Percentiles rank a stretch among this genome's conserved stretches.
Evolutionary conservation across 2,113 vertebrate genomes (phyloP).

Genomic region (Cyprinodon tularosa): DNA sequence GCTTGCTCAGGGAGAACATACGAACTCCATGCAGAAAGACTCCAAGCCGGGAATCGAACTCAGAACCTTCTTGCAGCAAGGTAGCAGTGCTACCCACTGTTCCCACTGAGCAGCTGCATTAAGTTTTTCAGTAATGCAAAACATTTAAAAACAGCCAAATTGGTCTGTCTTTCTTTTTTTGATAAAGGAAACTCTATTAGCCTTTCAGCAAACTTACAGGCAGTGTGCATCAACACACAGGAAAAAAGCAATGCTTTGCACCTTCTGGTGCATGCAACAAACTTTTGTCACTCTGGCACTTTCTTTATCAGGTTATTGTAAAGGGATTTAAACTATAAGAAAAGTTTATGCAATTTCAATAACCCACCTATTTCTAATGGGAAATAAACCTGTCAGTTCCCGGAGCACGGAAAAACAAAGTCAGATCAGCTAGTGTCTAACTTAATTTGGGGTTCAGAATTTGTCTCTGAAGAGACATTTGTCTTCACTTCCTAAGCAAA

Average conservation of each 20-base stretch:
- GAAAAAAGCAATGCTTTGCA: no score
- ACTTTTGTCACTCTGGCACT: background rate
- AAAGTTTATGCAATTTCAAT: background rate
- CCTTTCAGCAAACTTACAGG: no score
- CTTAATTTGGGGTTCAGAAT: slow-evolving; percentile 15
- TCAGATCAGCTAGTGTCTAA: background rate
- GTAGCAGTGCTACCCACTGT: no score
- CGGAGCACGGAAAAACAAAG: background rate
- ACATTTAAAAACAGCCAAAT: background rate
- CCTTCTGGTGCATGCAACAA: no score
- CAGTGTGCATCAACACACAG: no score
- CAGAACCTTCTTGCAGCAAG: no score
- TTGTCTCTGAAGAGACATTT: slow-evolving; percentile 9
- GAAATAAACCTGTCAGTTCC: slow-evolving; percentile 23
- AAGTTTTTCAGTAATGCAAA: no score
- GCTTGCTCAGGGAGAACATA: no score
- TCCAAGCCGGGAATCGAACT: no score
- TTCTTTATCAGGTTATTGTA: background rate
- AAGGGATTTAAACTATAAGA: background rate
- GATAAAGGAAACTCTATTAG: background rate
- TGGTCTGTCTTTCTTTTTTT: background rate
- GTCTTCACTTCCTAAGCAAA: slow-evolving; percentile 4
- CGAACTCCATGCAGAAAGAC: no score
- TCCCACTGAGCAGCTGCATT: no score
- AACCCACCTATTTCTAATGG: background rate